These are phyloP conservation scores for Peribatodes rhomboidaria DNA, from an alignment of 2,888 invertebrate species.

Conservation along the genomic window DNA sequence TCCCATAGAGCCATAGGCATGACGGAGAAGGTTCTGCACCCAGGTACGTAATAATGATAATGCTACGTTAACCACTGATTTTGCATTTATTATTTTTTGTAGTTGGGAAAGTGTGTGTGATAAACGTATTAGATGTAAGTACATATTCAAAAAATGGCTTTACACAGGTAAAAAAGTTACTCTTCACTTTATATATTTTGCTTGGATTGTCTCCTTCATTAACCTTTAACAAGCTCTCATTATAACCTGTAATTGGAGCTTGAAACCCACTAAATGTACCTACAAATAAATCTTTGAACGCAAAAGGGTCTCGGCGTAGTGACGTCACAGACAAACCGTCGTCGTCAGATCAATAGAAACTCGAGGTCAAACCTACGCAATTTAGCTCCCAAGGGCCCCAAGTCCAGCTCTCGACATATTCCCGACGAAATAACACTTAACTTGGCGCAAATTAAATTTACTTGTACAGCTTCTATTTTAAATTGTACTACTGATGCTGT, in stretches of 20 bases:
- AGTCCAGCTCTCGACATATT: slow-evolving; percentile 55
- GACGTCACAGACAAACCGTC: slow-evolving; percentile 74
- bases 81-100: no score
- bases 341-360: slow-evolving; percentile 81
- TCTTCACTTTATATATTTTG: no score
- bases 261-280: neutral
- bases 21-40: slow-evolving; percentile 93
- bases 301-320: slow-evolving; percentile 62
- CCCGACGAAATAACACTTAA: slow-evolving; percentile 47
- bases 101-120: no score
- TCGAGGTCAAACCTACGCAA: slow-evolving; percentile 76
- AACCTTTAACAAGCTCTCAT: neutral
- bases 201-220: no score
- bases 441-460: neutral
- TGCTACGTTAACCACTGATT: no score
- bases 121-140: no score
- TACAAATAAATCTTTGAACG: slow-evolving; percentile 38
- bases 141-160: no score
- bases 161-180: no score
- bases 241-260: neutral
- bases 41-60: slow-evolving; percentile 88
- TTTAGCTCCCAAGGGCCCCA: slow-evolving; percentile 27
- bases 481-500: neutral
- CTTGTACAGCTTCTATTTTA: neutral
- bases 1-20: slow-evolving; percentile 88